Conservation (phyloP, 2,797 vertebrate genomes). For the Pygocentrus nattereri region DNA sequence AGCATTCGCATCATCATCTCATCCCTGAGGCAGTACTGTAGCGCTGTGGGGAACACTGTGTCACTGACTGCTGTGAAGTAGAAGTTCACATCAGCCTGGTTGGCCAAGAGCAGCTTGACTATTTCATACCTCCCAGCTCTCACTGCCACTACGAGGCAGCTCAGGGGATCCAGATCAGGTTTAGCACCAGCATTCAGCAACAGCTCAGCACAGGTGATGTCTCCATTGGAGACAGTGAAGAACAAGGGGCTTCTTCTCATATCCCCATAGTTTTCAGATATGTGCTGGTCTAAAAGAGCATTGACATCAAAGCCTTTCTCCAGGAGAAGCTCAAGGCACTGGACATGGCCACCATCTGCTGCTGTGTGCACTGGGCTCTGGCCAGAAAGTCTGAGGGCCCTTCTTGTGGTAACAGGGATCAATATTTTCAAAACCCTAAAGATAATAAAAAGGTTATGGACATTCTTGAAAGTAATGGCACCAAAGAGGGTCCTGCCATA, state of each 20-base stretch:
- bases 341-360: slow-evolving; percentile 81
- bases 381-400: slow-evolving; percentile 81
- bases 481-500: too few relatives aligned
- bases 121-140: slow-evolving; percentile 84
- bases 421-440: slow-evolving; percentile 85
- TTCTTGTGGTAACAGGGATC: slow-evolving; percentile 83
- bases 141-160: slow-evolving; percentile 87
- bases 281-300: slow-evolving; percentile 76
- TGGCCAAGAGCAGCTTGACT: slow-evolving; percentile 82
- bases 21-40: slow-evolving; percentile 89
- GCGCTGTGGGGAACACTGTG: slow-evolving; percentile 86
- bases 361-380: slow-evolving; percentile 87
- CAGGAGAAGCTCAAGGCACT: slow-evolving; percentile 84
- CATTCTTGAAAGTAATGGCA: background rate
- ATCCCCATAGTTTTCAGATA: slow-evolving; percentile 84
- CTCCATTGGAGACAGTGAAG: slow-evolving; percentile 86
- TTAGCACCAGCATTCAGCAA: slow-evolving; percentile 83
- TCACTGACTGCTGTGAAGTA: slow-evolving; percentile 87
- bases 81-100: slow-evolving; percentile 86
- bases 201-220: slow-evolving; percentile 79
- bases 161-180: slow-evolving; percentile 86
- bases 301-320: slow-evolving; percentile 84
- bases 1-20: slow-evolving; percentile 89
- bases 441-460: background rate
- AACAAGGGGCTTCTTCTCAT: slow-evolving; percentile 82